Base-by-base conservation (phyloP, 1,140 invertebrate genomes). In the Heliothis subflexa region DNA sequence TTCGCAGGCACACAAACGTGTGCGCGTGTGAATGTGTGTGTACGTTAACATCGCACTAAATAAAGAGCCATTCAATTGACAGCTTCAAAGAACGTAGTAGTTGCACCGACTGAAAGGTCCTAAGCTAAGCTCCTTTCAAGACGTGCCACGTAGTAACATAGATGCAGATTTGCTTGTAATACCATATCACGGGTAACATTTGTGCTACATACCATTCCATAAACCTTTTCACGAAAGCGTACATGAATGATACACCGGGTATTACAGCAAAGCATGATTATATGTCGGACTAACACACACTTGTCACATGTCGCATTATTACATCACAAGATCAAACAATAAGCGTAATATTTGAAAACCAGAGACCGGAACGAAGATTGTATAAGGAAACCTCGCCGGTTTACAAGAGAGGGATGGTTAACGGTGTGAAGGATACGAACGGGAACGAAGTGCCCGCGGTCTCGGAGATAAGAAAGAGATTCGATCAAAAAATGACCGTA, bases 371-470 rank as follows among this genome's bases (percentile, higher is more conserved):
- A 90, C 82, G 89, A 82, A 86, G 93, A 88, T 87, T 87, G 78
- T 92, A 91, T 84, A 94, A 93, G 83, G 90, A 93, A 73, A 85
- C 83, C 59, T 94, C 89, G 64, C 91, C 87, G 13, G 83, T 86
- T 79, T 91, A 90, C 89, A 86, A 81, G 82, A 93, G 92, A 82
- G 80, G 90, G 1, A 87, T 92, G 85, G 78, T 87, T 5, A 94
- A 94, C 73, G 93, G 93, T 13, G 81, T 88, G 0, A 93, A 91
- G 57, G 95, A 96, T 85, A 95, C 91, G 73, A 95, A 96, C 83
- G 95, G 95, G 11, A 96, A 95, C 83, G 94, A 95, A 76, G 91
- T 95, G 73, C 93, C 95, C 16, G 94, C 95, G 14, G 95, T 96
- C 21, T 95, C 95, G 1, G 95, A 96, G 68, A 95, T 96, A 77